Conservation (phyloP, 2,113 vertebrate species). For the Electrona antarctica region DNA sequence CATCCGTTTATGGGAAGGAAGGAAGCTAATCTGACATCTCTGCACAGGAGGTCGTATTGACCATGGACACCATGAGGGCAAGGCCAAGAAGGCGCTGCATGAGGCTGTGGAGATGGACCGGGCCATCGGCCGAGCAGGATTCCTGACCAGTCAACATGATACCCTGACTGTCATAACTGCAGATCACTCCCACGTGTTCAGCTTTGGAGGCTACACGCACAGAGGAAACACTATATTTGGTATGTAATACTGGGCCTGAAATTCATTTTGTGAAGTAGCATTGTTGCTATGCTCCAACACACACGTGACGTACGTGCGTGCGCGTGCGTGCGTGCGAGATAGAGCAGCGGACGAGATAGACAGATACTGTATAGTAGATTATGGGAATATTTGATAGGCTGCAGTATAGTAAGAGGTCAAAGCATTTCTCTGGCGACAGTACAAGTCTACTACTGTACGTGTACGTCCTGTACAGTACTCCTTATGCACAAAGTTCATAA, state of each 20-base stretch:
- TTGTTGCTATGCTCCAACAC: no score
- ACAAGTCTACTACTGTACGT: no score
- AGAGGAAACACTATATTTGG: conserved; percentile 94
- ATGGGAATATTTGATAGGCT: no score
- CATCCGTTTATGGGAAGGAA: background rate
- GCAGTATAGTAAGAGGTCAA: no score
- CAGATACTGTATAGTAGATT: no score
- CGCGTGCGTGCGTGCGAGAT: no score
- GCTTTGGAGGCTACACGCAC: conserved; percentile 90
- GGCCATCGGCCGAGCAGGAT: conserved; percentile 80
- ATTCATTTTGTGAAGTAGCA: background rate
- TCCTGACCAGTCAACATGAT: conserved; percentile 81
- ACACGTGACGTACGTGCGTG: no score
- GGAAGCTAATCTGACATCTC: conserved; percentile 2
- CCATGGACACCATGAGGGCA: conserved; percentile 94
- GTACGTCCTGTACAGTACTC: no score
- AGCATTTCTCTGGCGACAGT: no score
- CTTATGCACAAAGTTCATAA: no score
- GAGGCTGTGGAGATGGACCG: conserved; percentile 94
- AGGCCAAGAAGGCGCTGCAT: conserved; percentile 89
- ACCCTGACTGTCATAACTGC: conserved; percentile 92
- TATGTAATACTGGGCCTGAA: conserved; percentile 55
- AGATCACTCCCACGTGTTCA: conserved; percentile 95
- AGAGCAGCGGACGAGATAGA: no score
- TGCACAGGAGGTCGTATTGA: conserved; percentile 91